Percentiles rank a stretch among this genome's conserved stretches.
Conservation (phyloP, 2,113 vertebrate genomes). For the Oreotrochilus melanogaster region DNA sequence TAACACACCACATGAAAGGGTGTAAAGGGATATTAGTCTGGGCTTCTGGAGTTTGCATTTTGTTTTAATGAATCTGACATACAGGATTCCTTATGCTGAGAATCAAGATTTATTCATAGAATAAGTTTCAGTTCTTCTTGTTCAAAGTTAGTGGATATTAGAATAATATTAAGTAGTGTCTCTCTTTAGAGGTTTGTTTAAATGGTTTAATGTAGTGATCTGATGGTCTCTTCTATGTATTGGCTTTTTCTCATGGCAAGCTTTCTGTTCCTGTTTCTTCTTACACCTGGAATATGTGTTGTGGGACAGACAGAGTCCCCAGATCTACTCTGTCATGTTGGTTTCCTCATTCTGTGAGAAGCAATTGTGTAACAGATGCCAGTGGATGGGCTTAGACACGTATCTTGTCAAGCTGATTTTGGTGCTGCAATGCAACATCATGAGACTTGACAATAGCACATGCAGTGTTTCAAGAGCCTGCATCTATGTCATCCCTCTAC, state of each 20-base stretch:
- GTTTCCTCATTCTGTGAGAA: neutral
- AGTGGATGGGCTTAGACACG: neutral
- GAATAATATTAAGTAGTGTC: neutral
- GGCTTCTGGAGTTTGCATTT: neutral
- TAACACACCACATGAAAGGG: accelerated
- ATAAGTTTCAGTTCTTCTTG: neutral
- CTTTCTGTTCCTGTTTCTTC: neutral
- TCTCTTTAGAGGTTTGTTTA: neutral
- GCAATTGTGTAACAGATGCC: neutral
- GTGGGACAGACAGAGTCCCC: neutral
- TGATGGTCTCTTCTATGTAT: neutral
- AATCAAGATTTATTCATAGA: neutral
- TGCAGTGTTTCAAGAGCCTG: neutral
- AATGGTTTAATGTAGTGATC: neutral
- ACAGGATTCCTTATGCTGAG: neutral
- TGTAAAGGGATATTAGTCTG: neutral
- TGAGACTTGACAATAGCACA: neutral
- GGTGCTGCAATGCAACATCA: neutral
- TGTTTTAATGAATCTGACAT: neutral
- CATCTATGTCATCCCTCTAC: neutral
- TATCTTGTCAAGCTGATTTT: neutral
- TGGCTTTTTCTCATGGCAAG: neutral
- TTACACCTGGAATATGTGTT: neutral
- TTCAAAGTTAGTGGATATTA: neutral
- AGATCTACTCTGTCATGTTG: neutral